Evolutionary conservation across 2,797 vertebrate genomes (phyloP).

Genomic region (Capromys pilorides): DNA sequence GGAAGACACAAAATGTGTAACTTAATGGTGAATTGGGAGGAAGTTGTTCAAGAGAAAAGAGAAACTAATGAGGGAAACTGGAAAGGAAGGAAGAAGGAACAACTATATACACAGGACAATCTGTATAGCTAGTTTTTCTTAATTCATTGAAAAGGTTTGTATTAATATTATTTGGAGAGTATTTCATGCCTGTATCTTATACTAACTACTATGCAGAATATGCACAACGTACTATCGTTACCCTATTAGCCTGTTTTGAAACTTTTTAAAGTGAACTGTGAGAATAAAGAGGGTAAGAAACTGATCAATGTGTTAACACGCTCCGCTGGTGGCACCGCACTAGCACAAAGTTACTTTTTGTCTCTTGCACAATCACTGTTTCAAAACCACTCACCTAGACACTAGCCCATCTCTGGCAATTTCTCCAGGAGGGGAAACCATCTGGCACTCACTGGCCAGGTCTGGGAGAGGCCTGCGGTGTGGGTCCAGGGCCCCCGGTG

Average conservation of each 20-base stretch:
- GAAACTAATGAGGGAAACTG: too few relatives aligned
- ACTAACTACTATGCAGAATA: neutral
- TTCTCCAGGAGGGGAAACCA: neutral
- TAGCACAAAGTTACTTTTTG: neutral
- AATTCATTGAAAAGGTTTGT: neutral
- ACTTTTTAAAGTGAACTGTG: neutral
- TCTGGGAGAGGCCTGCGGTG: neutral
- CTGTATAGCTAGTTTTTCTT: neutral
- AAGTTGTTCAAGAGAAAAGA: neutral
- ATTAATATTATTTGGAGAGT: too few relatives aligned
- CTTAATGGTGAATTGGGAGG: neutral
- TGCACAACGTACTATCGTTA: neutral
- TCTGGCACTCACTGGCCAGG: neutral
- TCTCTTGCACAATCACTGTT: neutral
- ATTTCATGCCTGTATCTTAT: neutral
- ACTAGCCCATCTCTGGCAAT: neutral
- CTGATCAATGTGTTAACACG: too few relatives aligned
- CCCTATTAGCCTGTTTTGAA: neutral
- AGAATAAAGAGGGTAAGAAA: neutral
- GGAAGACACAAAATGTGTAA: neutral
- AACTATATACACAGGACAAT: neutral
- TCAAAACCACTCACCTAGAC: neutral
- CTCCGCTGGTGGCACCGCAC: neutral
- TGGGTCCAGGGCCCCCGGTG: neutral
- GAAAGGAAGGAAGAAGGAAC: too few relatives aligned